Percentiles rank a stretch among this genome's conserved stretches.
phyloP scores from a whole-genome alignment of 2,888 invertebrate genomes.

The Chironomus riparius region DNA sequence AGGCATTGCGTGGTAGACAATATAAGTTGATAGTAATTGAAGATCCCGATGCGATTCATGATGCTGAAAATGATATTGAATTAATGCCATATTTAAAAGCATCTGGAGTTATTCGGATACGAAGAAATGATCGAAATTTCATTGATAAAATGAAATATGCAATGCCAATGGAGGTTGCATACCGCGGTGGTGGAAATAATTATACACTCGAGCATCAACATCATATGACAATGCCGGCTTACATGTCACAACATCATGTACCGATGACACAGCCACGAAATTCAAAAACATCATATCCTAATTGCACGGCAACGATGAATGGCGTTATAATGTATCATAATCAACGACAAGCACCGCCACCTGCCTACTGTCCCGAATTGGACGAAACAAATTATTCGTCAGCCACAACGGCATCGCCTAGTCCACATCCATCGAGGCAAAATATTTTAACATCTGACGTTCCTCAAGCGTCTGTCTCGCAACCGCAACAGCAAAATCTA shows the following conservation, averaged over 20 bases:
- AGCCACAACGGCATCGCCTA: slow-evolving; percentile 56
- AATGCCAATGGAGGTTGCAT: slow-evolving; percentile 67
- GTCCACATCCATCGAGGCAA: slow-evolving; percentile 46
- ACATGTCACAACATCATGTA: slow-evolving; percentile 34
- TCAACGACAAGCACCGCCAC: slow-evolving; percentile 45
- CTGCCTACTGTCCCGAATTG: slow-evolving; percentile 46
- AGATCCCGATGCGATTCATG: slow-evolving; percentile 71
- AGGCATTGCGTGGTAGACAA: slow-evolving; percentile 73
- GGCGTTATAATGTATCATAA: slow-evolving; percentile 35
- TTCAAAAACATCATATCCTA: slow-evolving; percentile 38
- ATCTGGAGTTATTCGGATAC: slow-evolving; percentile 61
- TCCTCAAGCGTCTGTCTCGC: slow-evolving; percentile 45
- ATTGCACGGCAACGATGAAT: slow-evolving; percentile 30
- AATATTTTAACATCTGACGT: slow-evolving; percentile 44
- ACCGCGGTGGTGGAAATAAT: slow-evolving; percentile 73
- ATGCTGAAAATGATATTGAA: slow-evolving; percentile 80
- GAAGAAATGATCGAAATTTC: slow-evolving; percentile 84
- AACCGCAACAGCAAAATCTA: slow-evolving; percentile 41
- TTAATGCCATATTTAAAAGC: slow-evolving; percentile 81
- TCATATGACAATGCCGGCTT: slow-evolving; percentile 32
- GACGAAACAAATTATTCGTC: slow-evolving; percentile 57
- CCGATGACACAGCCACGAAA: slow-evolving; percentile 35
- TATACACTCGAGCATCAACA: slow-evolving; percentile 54
- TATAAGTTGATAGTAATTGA: slow-evolving; percentile 84
- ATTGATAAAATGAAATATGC: slow-evolving; percentile 88